Evolutionary conservation across 2,797 vertebrate genomes (phyloP).

Genomic region (Aythya fuligula): DNA sequence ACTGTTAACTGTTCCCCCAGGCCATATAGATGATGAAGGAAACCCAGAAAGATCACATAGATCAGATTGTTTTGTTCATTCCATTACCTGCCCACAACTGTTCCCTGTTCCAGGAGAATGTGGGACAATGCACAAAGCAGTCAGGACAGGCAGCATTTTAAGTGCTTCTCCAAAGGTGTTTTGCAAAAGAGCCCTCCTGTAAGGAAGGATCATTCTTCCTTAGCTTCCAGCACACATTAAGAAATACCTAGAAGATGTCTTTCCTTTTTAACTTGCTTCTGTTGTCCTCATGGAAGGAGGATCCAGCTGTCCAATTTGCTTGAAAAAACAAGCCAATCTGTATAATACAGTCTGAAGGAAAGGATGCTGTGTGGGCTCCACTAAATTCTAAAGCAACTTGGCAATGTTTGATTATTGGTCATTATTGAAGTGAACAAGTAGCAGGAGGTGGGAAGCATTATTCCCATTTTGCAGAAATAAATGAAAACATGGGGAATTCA

Average conservation of each 20-base stretch:
- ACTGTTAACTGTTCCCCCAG: not conserved
- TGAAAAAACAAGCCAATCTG: not conserved
- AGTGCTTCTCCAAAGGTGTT: not conserved
- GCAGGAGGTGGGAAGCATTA: not conserved
- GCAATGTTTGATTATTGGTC: not conserved
- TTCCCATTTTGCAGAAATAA: not conserved
- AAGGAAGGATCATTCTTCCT: not conserved
- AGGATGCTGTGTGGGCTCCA: not conserved
- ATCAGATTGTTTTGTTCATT: not conserved
- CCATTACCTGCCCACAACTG: rapidly evolving
- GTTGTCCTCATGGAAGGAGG: not conserved
- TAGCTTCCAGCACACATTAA: not conserved
- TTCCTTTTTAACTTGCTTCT: not conserved
- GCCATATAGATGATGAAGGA: not conserved
- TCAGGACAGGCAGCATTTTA: not conserved
- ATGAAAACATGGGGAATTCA: not conserved
- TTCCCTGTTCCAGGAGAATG: not conserved
- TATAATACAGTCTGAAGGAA: not conserved
- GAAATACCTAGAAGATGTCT: not conserved
- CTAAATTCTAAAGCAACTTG: not conserved
- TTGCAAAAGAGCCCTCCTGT: not conserved
- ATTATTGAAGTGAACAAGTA: not conserved
- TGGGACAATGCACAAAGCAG: rapidly evolving
- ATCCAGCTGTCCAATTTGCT: not conserved
- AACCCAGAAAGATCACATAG: not conserved